These are phyloP conservation scores for Heliconius ismenius DNA, from an alignment of 2,888 invertebrate genomes.

Conservation along the genomic window DNA sequence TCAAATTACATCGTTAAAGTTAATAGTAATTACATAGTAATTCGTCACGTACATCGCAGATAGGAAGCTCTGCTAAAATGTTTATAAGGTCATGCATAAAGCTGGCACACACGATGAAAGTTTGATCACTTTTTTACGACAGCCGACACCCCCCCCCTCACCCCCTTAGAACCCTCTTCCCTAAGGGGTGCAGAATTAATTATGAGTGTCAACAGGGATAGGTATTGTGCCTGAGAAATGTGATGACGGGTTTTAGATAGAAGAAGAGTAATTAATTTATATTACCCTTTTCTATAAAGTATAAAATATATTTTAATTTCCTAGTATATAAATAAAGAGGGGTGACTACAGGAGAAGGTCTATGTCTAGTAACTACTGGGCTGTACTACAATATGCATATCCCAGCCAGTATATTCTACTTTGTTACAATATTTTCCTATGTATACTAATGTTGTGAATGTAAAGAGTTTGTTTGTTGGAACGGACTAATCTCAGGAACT, in stretches of 20 bases:
- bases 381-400: no score
- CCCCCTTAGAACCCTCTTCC: not conserved
- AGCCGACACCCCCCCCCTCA: not conserved
- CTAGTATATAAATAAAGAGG: no score
- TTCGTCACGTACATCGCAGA: constrained; percentile 17
- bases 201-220: constrained; percentile 44
- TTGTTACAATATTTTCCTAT: no score
- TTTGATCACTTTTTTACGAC: constrained; percentile 57
- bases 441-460: no score
- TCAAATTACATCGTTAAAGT: constrained; percentile 2
- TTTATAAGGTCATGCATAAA: constrained; percentile 41
- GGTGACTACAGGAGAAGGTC: no score
- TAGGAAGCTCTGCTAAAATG: constrained; percentile 34
- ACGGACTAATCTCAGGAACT: no score
- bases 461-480: no score
- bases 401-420: no score
- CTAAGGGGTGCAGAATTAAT: constrained; percentile 45
- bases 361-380: no score
- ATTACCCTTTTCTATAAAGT: not conserved
- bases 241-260: constrained; percentile 6
- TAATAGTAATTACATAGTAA: constrained; percentile 20
- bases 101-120: constrained; percentile 48
- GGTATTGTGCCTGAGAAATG: not conserved
- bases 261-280: not conserved
- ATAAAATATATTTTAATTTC: no score